These are phyloP conservation scores for Euschistus heros DNA, from an alignment of 1,140 invertebrate species.

Conservation along the genomic window DNA sequence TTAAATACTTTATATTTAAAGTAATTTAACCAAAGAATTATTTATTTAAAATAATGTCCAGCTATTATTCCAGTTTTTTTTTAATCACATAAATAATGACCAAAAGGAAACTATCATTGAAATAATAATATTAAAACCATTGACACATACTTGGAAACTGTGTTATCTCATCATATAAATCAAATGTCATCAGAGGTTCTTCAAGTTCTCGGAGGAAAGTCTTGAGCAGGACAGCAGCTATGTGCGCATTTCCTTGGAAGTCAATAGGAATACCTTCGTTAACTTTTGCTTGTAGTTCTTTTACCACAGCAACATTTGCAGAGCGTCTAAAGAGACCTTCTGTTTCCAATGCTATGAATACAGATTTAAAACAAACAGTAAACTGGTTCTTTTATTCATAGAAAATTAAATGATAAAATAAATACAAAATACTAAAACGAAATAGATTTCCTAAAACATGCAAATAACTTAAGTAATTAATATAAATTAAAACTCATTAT, in stretches of 20 bases:
- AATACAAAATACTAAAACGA: not conserved
- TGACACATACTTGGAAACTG: slow-evolving; percentile 69
- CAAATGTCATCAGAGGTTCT: slow-evolving; percentile 88
- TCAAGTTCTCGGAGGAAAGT: slow-evolving; percentile 87
- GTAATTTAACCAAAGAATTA: too few relatives aligned
- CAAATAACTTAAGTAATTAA: not conserved
- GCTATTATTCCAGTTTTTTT: too few relatives aligned
- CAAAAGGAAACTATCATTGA: too few relatives aligned
- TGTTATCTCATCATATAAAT: slow-evolving; percentile 87
- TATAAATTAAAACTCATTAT: too few relatives aligned
- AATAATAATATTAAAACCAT: too few relatives aligned
- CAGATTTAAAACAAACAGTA: not conserved
- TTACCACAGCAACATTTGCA: slow-evolving; percentile 69
- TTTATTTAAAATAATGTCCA: too few relatives aligned
- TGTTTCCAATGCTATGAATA: slow-evolving; percentile 67
- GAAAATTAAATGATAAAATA: not conserved
- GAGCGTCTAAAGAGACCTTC: slow-evolving; percentile 92
- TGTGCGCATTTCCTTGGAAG: slow-evolving; percentile 74
- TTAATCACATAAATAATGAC: too few relatives aligned
- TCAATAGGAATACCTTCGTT: slow-evolving; percentile 73
- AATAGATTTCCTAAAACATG: not conserved
- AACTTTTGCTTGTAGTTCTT: slow-evolving; percentile 70
- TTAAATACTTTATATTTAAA: too few relatives aligned
- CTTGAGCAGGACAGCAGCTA: slow-evolving; percentile 88
- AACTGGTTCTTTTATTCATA: not conserved